Evolutionary conservation across 2,797 vertebrate genomes (phyloP), one percentile per base, ranked within the genome.

Genomic region (Myotis pilosus): DNA sequence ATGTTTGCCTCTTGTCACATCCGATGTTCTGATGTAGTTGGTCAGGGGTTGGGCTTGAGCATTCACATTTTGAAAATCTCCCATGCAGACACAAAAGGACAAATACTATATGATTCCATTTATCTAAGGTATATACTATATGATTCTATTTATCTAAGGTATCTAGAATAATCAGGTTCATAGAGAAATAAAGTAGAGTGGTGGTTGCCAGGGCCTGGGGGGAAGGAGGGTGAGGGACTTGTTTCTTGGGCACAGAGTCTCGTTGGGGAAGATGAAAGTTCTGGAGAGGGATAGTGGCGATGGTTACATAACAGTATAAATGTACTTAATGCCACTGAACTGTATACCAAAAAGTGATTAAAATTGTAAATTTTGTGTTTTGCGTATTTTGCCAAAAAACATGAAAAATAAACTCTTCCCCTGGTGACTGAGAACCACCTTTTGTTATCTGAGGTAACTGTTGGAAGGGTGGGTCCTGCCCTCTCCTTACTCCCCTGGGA

Each of bases 61-160:
- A 28, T 62, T 92, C 44, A 17, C 79, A 20, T 30, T 89, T 86
- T 96, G 41, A 41, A 90, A 91, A 89, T 81, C 81, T 87, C 36
- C 41, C 44, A 15, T 90, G 68, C 25, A 93, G 55, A 68, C 30
- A 83, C 44, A 33, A 47, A 86, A 90, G 36, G 44, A 76, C 74
- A 72, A 85, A 47, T 84, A 49, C 22, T 64, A 2, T 60, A 33
- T 66, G 30, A 64, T 44, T 51, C n/a, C 36, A 36, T n/a, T n/a
- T n/a, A n/a, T n/a, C n/a, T n/a, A n/a, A n/a, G n/a, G n/a, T n/a
- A n/a, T n/a, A 47, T 84, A 49, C 22, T 64, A 2, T 60, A 33
- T 66, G 30, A 64, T 38, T 51, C n/a, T n/a, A 36, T n/a, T 74
- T 68, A 8, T 1, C 10, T 64, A 47, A 55, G 30, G 7, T 38